These are phyloP conservation scores for Rhizoglyphus robini DNA, from an alignment of 1,140 invertebrate genomes.

Conservation along the genomic window DNA sequence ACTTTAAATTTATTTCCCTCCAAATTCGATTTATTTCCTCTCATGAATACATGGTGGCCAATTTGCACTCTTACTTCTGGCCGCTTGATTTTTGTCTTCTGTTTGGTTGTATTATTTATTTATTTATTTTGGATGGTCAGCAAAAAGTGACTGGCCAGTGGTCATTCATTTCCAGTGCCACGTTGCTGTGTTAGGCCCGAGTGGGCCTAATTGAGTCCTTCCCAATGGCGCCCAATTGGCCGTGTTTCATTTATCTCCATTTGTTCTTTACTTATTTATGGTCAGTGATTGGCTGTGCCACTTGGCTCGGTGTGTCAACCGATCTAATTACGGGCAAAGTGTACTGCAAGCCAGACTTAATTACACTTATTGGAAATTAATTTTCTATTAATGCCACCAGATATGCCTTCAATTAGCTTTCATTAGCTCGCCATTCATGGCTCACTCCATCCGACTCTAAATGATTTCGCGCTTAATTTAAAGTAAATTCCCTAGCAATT, in stretches of 20 bases:
- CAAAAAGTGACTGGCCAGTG: too few relatives aligned
- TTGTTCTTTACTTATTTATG: neutral
- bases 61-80: too few relatives aligned
- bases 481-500: neutral
- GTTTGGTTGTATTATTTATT: too few relatives aligned
- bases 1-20: too few relatives aligned
- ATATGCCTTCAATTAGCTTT: constrained; percentile 3
- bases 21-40: too few relatives aligned
- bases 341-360: neutral
- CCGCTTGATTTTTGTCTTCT: too few relatives aligned
- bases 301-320: neutral
- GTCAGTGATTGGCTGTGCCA: neutral
- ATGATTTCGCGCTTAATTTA: constrained; percentile 7
- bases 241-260: constrained; percentile 5
- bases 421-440: neutral
- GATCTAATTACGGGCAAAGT: neutral
- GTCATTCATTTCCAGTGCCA: too few relatives aligned
- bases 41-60: too few relatives aligned
- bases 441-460: neutral
- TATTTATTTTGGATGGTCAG: too few relatives aligned
- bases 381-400: neutral
- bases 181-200: too few relatives aligned
- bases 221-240: neutral
- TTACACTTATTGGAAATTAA: constrained; percentile 12
- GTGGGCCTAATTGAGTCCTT: too few relatives aligned